A percentile compares a stretch with the other conserved stretches of the same genome.
Conservation (phyloP, 1,140 invertebrate species). For the Pantala flavescens region DNA sequence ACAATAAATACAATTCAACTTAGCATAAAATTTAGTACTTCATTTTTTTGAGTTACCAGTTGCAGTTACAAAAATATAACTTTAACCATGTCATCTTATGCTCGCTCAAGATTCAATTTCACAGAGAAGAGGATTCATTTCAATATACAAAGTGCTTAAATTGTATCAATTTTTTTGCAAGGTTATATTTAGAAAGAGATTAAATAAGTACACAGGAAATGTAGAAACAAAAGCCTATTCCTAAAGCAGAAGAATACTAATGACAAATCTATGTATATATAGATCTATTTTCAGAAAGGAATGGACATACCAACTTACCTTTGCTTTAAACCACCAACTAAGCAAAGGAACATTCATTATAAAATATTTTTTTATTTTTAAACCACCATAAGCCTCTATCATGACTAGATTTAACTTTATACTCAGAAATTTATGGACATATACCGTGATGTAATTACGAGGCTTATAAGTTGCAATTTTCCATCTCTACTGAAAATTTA, state of each 20-base stretch:
- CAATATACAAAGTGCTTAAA: not conserved
- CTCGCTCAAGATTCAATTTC: not conserved
- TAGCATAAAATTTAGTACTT: not conserved
- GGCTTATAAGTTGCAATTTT: not conserved
- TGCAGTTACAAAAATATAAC: constrained; percentile 3
- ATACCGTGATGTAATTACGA: not conserved
- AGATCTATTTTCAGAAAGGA: not conserved
- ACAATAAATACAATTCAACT: not conserved
- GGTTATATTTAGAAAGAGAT: not conserved
- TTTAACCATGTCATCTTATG: not conserved
- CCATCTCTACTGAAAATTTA: no score
- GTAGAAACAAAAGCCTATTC: not conserved
- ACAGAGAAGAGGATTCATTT: not conserved
- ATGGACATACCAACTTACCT: not conserved
- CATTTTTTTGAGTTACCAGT: not conserved
- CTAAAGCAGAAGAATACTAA: not conserved
- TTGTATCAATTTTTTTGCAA: not conserved
- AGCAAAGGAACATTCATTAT: not conserved
- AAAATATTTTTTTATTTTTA: not conserved
- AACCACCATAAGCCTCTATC: not conserved
- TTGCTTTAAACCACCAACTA: not conserved
- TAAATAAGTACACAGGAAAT: not conserved
- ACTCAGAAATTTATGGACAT: not conserved
- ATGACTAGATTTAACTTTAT: not conserved
- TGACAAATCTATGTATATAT: not conserved